phyloP scores from a whole-genome alignment of 1,140 invertebrate genomes.

The Neodiprion pinetum region DNA sequence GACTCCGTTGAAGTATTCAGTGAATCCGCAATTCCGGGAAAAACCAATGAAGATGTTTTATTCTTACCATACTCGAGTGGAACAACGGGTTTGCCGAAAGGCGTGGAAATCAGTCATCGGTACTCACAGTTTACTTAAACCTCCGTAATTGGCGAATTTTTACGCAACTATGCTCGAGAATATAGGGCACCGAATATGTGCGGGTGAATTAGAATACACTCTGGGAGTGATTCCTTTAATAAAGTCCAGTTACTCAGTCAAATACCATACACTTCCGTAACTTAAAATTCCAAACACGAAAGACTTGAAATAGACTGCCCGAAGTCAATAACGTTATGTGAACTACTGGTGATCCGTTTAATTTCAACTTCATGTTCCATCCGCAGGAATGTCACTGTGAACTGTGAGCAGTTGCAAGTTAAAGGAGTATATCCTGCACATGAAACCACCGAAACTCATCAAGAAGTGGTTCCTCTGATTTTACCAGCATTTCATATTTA shows the following conservation, averaged over 20 bases:
- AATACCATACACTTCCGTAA: no score
- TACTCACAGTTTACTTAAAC: not conserved
- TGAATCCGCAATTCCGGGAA: constrained; percentile 51
- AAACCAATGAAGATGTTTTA: constrained; percentile 58
- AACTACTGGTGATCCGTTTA: no score
- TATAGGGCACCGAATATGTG: not conserved
- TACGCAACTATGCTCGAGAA: not conserved
- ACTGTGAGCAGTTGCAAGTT: constrained; percentile 47
- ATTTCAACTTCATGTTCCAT: not conserved
- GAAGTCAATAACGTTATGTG: no score
- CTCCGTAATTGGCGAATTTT: not conserved
- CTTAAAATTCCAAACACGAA: no score
- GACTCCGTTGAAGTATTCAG: constrained; percentile 35
- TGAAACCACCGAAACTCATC: constrained; percentile 54
- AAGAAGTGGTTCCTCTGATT: constrained; percentile 68
- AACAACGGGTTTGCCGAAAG: constrained; percentile 91
- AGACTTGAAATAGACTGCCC: no score
- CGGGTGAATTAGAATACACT: no score
- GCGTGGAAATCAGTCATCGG: constrained; percentile 79
- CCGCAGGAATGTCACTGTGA: constrained; percentile 64
- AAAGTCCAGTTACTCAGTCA: constrained; percentile 5
- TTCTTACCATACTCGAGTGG: constrained; percentile 80
- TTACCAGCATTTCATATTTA: constrained; percentile 86
- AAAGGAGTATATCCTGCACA: constrained; percentile 5
- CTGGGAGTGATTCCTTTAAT: not conserved